Conservation (phyloP, 1,140 invertebrate species). For the Drosophila quadrilineata region DNA sequence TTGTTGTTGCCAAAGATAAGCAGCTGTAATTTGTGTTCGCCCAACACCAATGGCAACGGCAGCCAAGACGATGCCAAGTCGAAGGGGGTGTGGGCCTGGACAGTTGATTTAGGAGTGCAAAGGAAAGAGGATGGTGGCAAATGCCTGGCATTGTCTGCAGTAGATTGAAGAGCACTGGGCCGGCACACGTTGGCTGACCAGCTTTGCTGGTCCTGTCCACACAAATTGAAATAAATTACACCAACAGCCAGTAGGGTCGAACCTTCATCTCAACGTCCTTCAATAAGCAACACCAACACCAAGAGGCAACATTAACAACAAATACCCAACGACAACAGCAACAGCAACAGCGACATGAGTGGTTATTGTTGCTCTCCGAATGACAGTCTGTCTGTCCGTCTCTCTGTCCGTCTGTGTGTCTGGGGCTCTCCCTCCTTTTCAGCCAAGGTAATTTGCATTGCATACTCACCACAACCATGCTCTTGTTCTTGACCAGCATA, state of each 20-base stretch:
- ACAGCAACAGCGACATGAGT: constrained; percentile 43
- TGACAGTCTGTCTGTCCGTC: constrained; percentile 13
- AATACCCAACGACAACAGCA: constrained; percentile 7
- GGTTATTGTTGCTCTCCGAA: constrained; percentile 65
- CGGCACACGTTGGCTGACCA: constrained; percentile 40
- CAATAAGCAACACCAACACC: constrained; percentile 36
- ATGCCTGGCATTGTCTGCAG: constrained; percentile 57
- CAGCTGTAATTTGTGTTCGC: constrained; percentile 75
- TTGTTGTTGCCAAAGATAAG: constrained; percentile 69
- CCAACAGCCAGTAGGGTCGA: constrained; percentile 52
- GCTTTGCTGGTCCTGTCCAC: constrained; percentile 66
- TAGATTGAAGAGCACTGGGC: constrained; percentile 73
- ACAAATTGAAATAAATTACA: constrained; percentile 80
- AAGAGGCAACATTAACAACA: constrained; percentile 20
- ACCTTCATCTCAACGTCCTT: constrained; percentile 33
- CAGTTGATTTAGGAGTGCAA: constrained; percentile 65
- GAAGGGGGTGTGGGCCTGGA: constrained; percentile 21
- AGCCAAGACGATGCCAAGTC: constrained; percentile 41
- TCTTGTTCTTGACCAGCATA: constrained; percentile 84
- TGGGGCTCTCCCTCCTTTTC: background rate
- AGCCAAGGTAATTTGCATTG: constrained; percentile 69
- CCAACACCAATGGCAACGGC: constrained; percentile 66
- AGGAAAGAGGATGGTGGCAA: constrained; percentile 1
- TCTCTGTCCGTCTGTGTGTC: background rate
- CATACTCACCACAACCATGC: constrained; percentile 84